These are phyloP conservation scores for Synergus umbraculus DNA, from an alignment of 2,888 invertebrate species.

Conservation along the genomic window DNA sequence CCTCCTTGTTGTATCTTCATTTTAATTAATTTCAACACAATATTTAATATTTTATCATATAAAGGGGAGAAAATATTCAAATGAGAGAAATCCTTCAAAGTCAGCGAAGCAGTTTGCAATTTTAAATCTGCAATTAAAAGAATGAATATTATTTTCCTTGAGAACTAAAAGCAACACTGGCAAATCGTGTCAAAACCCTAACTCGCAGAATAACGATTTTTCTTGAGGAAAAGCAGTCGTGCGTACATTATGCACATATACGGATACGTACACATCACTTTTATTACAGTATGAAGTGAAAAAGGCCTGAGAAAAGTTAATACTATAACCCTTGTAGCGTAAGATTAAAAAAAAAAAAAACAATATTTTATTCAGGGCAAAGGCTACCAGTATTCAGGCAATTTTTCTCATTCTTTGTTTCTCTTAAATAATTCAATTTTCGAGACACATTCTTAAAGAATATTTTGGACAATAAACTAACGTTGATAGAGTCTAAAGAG, in stretches of 20 bases:
- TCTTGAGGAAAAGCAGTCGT: slow-evolving; percentile 17
- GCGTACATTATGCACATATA: slow-evolving; percentile 13
- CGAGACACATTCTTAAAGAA: not conserved
- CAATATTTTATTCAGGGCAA: not conserved
- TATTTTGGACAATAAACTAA: not conserved
- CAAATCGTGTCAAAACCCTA: slow-evolving; percentile 24
- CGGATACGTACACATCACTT: not conserved
- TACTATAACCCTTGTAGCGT: not conserved
- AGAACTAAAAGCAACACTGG: slow-evolving; percentile 13
- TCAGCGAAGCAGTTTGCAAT: not conserved
- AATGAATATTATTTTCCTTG: slow-evolving; percentile 18
- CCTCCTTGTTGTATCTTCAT: too few species aligned
- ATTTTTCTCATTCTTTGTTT: not conserved
- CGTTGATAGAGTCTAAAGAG: not conserved
- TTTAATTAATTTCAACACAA: not conserved
- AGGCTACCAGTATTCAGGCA: not conserved
- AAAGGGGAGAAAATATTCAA: not conserved
- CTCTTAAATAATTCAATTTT: not conserved
- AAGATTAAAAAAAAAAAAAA: not conserved
- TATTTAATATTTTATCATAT: not conserved
- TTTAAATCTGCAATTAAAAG: slow-evolving; percentile 5
- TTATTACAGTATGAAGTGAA: slow-evolving; percentile 3
- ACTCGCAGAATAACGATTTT: slow-evolving; percentile 29
- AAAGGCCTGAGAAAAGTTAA: not conserved
- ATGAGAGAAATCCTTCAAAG: slow-evolving; percentile 1